phyloP scores from a whole-genome alignment of 2,888 invertebrate species.

The Drosophila siamana region DNA sequence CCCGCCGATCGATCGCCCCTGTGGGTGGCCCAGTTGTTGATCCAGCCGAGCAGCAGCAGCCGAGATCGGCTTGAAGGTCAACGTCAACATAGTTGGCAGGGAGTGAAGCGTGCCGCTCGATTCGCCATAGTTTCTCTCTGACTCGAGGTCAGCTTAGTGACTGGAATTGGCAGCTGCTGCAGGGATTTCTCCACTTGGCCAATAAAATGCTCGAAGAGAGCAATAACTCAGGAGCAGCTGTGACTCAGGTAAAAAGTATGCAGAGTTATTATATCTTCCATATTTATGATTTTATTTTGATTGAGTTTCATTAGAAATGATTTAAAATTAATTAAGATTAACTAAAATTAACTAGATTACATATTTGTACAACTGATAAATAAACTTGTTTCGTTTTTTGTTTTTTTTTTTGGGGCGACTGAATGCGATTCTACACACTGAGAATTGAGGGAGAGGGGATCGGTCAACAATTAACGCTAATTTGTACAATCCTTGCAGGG shows the following conservation, averaged over 20 bases:
- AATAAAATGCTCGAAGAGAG: slow-evolving; percentile 30
- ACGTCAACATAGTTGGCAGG: neutral
- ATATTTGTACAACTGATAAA: slow-evolving; percentile 57
- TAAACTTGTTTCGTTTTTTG: slow-evolving; percentile 21
- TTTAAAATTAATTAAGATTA: slow-evolving; percentile 41
- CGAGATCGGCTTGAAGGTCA: slow-evolving; percentile 32
- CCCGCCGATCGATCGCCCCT: slow-evolving; percentile 48
- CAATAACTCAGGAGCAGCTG: too few relatives aligned
- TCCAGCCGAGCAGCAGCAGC: neutral
- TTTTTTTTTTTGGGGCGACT: slow-evolving; percentile 7
- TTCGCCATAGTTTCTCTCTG: slow-evolving; percentile 22
- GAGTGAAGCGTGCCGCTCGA: slow-evolving; percentile 40
- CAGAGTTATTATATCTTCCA: slow-evolving; percentile 23
- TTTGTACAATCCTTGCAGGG: slow-evolving; percentile 74
- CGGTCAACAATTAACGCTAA: slow-evolving; percentile 56
- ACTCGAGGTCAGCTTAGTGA: slow-evolving; percentile 19
- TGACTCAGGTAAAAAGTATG: slow-evolving; percentile 2
- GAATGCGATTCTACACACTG: slow-evolving; percentile 61
- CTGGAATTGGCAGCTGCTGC: slow-evolving; percentile 9
- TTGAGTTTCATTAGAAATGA: slow-evolving; percentile 33
- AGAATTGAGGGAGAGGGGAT: slow-evolving; percentile 1
- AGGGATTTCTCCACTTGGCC: slow-evolving; percentile 56
- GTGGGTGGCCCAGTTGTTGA: slow-evolving; percentile 49
- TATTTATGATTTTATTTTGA: slow-evolving; percentile 51
- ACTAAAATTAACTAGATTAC: slow-evolving; percentile 52